phyloP scores from a whole-genome alignment of 2,888 invertebrate species.

The Polietes domitor region DNA sequence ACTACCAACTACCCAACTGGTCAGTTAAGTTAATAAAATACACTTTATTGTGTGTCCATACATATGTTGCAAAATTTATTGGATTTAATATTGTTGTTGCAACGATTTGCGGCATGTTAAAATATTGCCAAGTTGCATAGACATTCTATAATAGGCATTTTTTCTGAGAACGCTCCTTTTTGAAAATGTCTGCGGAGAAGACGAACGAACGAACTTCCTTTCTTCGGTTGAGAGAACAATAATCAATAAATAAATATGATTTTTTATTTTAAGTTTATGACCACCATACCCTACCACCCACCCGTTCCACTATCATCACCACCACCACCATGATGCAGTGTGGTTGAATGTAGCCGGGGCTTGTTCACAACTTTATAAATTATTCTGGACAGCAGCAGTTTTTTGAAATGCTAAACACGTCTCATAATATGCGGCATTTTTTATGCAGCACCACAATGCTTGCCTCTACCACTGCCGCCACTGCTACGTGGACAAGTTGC shows the following conservation, averaged over 20 bases:
- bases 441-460: slow-evolving; percentile 34
- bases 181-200: background rate
- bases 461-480: background rate
- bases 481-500: slow-evolving; percentile 24
- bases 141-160: background rate
- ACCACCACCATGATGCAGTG: background rate
- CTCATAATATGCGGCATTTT: slow-evolving; percentile 62
- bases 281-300: background rate
- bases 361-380: slow-evolving; percentile 19
- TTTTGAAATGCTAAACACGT: slow-evolving; percentile 67
- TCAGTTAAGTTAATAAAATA: slow-evolving; percentile 8
- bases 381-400: slow-evolving; percentile 36
- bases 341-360: background rate
- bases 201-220: slow-evolving; percentile 6
- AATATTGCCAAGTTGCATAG: background rate
- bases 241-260: slow-evolving; percentile 38
- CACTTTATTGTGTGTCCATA: background rate
- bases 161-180: background rate
- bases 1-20: background rate
- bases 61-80: slow-evolving; percentile 58
- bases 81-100: slow-evolving; percentile 52
- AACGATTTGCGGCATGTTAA: slow-evolving; percentile 10
- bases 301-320: background rate
- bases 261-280: slow-evolving; percentile 2
- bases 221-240: slow-evolving; percentile 8